Conservation (phyloP, 1,140 invertebrate genomes). For the Diuraphis noxia region DNA sequence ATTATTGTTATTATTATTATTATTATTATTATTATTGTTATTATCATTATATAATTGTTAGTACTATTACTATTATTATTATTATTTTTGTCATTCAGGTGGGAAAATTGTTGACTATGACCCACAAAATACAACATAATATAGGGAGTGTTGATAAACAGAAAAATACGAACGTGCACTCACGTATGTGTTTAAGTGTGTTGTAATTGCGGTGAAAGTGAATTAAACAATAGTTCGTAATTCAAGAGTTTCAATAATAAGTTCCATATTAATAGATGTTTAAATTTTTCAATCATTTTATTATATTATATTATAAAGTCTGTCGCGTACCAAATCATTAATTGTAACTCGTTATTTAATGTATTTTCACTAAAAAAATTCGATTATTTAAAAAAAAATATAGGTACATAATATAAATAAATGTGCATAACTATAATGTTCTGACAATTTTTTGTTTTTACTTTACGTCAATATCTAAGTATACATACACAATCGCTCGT, state of each 20-base stretch:
- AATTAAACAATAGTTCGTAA: constrained; percentile 34
- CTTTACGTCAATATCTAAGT: background rate
- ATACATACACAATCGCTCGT: background rate
- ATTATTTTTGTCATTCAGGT: background rate
- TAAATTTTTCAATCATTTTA: background rate
- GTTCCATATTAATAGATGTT: background rate
- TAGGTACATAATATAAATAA: background rate
- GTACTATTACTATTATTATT: background rate
- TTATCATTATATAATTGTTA: background rate
- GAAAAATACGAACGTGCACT: background rate
- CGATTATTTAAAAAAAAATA: background rate
- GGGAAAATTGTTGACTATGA: constrained; percentile 3
- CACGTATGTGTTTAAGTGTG: background rate
- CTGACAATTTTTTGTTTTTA: background rate
- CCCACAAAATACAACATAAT: background rate
- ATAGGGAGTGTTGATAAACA: constrained; percentile 3
- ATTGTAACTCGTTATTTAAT: background rate
- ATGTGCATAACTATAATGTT: background rate
- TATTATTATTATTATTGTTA: background rate
- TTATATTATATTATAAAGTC: background rate
- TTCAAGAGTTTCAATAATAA: constrained; percentile 15
- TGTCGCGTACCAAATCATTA: background rate
- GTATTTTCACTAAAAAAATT: background rate
- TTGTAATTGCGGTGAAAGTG: constrained; percentile 36
- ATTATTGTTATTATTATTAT: background rate